phyloP scores from a whole-genome alignment of 2,113 vertebrate genomes.

The Rhagologus leucostigma region DNA sequence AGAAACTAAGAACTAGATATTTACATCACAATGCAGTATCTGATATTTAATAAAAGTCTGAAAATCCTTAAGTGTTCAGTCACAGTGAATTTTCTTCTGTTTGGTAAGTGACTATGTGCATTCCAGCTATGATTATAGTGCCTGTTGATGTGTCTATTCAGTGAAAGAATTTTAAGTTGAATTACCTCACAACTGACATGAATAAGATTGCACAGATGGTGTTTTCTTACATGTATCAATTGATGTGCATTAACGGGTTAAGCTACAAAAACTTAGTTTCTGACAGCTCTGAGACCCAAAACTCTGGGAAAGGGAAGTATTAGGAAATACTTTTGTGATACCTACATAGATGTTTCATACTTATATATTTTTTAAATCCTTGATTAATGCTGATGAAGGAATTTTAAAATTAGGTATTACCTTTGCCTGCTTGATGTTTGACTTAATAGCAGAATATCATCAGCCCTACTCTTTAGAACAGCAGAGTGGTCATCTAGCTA shows the following conservation, averaged over 20 bases:
- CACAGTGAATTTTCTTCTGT: neutral
- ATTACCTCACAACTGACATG: neutral
- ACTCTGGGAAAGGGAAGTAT: neutral
- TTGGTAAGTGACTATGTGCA: neutral
- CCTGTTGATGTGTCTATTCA: neutral
- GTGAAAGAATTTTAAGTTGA: constrained; percentile 28
- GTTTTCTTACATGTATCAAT: neutral
- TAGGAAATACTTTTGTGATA: neutral
- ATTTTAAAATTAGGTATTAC: neutral
- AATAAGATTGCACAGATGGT: constrained; percentile 16
- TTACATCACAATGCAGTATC: neutral
- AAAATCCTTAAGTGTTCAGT: neutral
- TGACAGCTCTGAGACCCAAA: neutral
- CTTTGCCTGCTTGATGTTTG: neutral
- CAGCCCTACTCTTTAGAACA: neutral
- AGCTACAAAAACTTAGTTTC: neutral
- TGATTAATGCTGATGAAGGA: neutral
- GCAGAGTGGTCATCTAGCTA: neutral
- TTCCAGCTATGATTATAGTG: neutral
- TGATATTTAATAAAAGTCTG: neutral
- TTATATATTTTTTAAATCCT: neutral
- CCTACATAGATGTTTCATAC: neutral
- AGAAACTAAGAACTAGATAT: neutral
- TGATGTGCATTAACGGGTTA: neutral
- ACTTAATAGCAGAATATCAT: neutral